A percentile compares a stretch with the other conserved stretches of the same genome.
Evolutionary conservation across 2,113 vertebrate species (phyloP).

Genomic region (Rhinogobius similis): DNA sequence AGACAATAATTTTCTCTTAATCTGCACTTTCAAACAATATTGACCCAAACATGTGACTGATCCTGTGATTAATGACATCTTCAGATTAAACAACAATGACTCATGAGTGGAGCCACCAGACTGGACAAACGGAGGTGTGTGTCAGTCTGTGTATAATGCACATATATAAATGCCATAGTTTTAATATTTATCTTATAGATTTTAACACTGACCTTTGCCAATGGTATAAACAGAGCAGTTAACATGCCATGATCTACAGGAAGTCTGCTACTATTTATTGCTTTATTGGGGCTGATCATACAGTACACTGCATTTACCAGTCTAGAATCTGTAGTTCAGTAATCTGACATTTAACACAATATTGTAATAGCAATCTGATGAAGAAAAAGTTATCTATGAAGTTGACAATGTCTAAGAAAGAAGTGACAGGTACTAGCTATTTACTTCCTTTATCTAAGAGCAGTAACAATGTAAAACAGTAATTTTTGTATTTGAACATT

Average conservation of each 20-base stretch:
- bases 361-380: no score
- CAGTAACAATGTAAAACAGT: no score
- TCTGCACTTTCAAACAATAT: slow-evolving; percentile 11
- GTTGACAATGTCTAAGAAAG: no score
- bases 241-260: background rate
- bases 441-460: no score
- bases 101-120: background rate
- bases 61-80: background rate
- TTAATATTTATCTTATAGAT: background rate
- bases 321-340: background rate
- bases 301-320: background rate
- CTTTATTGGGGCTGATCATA: background rate
- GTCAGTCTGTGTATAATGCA: background rate
- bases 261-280: background rate
- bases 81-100: background rate
- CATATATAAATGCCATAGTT: background rate
- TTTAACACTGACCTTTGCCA: background rate
- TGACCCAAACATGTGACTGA: slow-evolving; percentile 5
- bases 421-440: no score
- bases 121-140: background rate
- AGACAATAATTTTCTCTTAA: slow-evolving; percentile 6
- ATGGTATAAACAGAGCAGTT: background rate
- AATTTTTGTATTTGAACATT: background rate
- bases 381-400: no score
- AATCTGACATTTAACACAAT: background rate